Evolutionary conservation across 1,140 invertebrate genomes (phyloP), one percentile per base, ranked within the genome.

Genomic region (Whitmania pigra): DNA sequence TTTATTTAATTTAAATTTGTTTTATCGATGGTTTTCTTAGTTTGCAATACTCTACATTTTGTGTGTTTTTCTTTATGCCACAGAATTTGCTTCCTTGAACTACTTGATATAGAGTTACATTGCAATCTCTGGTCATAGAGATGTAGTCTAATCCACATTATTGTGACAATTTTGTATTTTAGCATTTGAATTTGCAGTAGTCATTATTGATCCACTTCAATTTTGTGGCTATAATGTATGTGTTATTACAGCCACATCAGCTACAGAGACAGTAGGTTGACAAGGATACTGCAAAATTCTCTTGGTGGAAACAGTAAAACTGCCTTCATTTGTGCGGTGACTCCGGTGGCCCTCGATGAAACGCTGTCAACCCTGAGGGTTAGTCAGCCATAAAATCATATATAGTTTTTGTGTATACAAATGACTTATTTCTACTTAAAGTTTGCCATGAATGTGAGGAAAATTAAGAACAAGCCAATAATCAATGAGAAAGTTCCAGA

Each of bases 261-360:
- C 29, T 88, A 84, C 74, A 77, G 87, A 74, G 86, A 88, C 76
- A 87, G 86, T 17, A 84, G 85, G 57, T 77, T 88, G 67, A 88
- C 87, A 6, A 82, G 86, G 71, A 79, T 88, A 53, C 77, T 88
- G 17, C 86, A 86, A 79, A 87, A 87, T 80, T 85, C 86, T 11
- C 77, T 88, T 2, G 86, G 86, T 72, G 87, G 87, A 11, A 88
- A 88, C 76, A 86, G 85, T 63, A 87, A 87, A 76, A 88, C 87
- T 0, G 83, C 86, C 54, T 87, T 88, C 80, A 84, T 87, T 66
- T 79, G 79, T 74, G 79, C 86, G 20, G 84, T 88, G 25, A 86
- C 85, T 68, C 87, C 87, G 9, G 85, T 86, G 5, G 84, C 86
- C 74, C 78, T 86, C 18, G 86, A 87, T 73, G 86, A 88, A 77